Conservation (phyloP, 2,113 vertebrate genomes). For the Dipodomys spectabilis region DNA sequence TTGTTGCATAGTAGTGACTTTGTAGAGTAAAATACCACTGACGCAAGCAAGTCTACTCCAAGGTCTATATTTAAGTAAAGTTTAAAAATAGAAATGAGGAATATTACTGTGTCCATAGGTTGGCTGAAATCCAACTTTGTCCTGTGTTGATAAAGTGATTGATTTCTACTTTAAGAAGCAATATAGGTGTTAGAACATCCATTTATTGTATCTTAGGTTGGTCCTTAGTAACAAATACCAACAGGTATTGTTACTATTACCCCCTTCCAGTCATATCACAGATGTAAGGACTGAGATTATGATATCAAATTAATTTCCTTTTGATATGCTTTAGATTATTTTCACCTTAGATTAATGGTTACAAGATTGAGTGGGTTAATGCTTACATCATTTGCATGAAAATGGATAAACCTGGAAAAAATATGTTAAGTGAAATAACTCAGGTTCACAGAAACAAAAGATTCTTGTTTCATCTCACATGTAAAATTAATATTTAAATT, state of each 20-base stretch:
- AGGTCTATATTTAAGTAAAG: too few relatives aligned
- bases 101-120: not conserved
- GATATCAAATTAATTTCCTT: not conserved
- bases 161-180: not conserved
- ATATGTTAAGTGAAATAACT: too few relatives aligned
- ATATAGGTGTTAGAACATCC: not conserved
- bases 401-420: too few relatives aligned
- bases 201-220: not conserved
- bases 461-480: too few relatives aligned
- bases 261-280: not conserved
- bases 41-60: not conserved
- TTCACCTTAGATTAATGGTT: not conserved
- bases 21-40: not conserved
- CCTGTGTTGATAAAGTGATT: not conserved
- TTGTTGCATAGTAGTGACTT: not conserved
- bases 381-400: too few relatives aligned
- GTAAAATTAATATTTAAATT: too few relatives aligned
- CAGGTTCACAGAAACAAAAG: too few relatives aligned
- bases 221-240: not conserved
- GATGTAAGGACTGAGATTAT: not conserved
- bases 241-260: not conserved
- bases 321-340: not conserved
- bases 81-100: not conserved
- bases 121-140: not conserved
- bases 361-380: not conserved